Base-by-base conservation (phyloP, 53 echinoderm and acorn worm species). In the Stichopus horrens region DNA sequence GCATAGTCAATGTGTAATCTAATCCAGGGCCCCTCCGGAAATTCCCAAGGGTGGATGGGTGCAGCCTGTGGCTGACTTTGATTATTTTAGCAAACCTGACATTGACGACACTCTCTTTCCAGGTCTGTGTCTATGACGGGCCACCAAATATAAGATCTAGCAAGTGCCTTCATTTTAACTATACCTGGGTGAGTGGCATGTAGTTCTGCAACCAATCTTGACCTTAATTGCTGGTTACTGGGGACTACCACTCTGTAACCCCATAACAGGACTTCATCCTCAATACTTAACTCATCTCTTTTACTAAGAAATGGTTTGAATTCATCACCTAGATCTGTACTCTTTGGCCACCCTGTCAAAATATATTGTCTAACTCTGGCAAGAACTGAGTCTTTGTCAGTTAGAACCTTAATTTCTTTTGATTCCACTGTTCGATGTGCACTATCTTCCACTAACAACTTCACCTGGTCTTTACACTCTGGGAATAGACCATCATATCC, bases 121-220 rank as follows among this genome's bases (percentile, higher is more conserved):
- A 92, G n/a, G 4, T n/a, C 20, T 51, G 86, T 89, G 74, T 92
- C 89, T 37, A 92, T 91, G 4, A 60, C 55, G 57, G 93, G 91
- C 90, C 93, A 93, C 91, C 93, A 93, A 8, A 93, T 5, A 58
- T 87, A 91, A 1, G 93, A 93, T 5, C 93, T 13, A 9, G 93
- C 89, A 2, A 91, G 86, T 16, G 77, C 71, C 55, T 93, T 91
- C 93, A 93, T 93, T 52, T 91, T 93, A 5, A 93, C 91, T 8
- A 91, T 93, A 7, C 89, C 79, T 58, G 93, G 91, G 57, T 89
- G 93, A 57, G 93, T 91, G 14, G 75, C 5, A 67, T 91, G 91
- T 8, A 88, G 66, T 56, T 89, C 88, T 63, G 74, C 19, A 82
- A 79, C 77, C 73, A 91, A 53, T 1, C 73, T 16, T 52, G 37